phyloP scores from a whole-genome alignment of 2,888 invertebrate genomes.

The Trachelus troglodyta region DNA sequence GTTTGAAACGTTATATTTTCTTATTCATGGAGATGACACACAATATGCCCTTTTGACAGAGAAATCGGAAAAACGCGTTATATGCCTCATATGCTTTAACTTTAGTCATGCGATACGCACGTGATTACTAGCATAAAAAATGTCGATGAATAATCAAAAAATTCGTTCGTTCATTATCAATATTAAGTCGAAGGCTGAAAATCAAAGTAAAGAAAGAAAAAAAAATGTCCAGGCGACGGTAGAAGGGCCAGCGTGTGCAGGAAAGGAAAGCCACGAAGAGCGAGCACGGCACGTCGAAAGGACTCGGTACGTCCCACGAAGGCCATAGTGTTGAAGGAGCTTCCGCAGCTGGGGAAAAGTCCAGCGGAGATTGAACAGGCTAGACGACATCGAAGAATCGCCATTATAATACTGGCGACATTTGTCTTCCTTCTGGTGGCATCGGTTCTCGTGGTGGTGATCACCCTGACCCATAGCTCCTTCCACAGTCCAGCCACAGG shows the following conservation, averaged over 20 bases:
- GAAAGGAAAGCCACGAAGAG: conserved; percentile 44
- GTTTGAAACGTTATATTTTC: too few species aligned
- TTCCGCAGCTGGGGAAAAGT: conserved; percentile 64
- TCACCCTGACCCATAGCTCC: conserved; percentile 80
- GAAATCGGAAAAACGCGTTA: too few species aligned
- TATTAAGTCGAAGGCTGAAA: too few species aligned
- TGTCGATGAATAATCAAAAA: too few species aligned
- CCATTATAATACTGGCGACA: conserved; percentile 77
- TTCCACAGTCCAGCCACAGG: conserved; percentile 74
- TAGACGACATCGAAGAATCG: conserved; percentile 76
- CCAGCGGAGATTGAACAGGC: conserved; percentile 72
- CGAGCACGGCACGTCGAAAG: conserved; percentile 75
- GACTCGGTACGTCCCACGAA: conserved; percentile 75
- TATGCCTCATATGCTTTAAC: too few species aligned
- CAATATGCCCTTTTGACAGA: too few species aligned
- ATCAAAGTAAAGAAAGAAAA: too few species aligned
- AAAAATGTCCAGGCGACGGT: conserved; percentile 46
- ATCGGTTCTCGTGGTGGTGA: conserved; percentile 80
- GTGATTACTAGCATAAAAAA: too few species aligned
- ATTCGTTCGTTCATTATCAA: too few species aligned
- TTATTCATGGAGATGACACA: too few species aligned
- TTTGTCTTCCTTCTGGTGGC: conserved; percentile 80
- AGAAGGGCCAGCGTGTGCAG: conserved; percentile 52
- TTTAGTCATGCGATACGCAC: too few species aligned
- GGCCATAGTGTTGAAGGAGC: conserved; percentile 50